A percentile compares a stretch with the other conserved stretches of the same genome.
phyloP scores from a whole-genome alignment of 1,140 invertebrate species.

The Leptonema lineaticorne region DNA sequence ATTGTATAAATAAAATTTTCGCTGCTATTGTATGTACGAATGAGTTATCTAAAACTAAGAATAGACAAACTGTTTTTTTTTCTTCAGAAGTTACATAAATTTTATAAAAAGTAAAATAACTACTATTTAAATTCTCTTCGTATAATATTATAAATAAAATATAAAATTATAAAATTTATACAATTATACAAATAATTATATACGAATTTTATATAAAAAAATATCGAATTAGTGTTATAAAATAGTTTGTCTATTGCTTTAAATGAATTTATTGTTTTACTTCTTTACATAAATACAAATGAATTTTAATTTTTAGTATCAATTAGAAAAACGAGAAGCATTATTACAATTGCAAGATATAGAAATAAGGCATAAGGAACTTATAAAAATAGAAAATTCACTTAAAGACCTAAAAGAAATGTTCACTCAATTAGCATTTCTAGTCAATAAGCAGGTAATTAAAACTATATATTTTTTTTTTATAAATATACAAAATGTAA shows the following conservation, averaged over 20 bases:
- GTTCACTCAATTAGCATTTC: conserved; percentile 77
- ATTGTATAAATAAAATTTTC: too few relatives aligned
- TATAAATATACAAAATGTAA: background rate
- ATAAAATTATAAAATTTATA: too few relatives aligned
- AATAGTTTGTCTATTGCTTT: too few relatives aligned
- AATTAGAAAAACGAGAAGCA: conserved; percentile 78
- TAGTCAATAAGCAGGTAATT: conserved; percentile 70
- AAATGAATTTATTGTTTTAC: background rate
- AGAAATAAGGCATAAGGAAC: conserved; percentile 78
- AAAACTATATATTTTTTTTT: conserved; percentile 31
- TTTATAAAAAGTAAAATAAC: background rate
- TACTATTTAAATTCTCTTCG: background rate
- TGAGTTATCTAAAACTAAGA: too few relatives aligned
- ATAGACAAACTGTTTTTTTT: too few relatives aligned
- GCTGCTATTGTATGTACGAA: too few relatives aligned
- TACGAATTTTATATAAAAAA: too few relatives aligned
- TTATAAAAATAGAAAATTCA: conserved; percentile 80
- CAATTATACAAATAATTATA: too few relatives aligned
- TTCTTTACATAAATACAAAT: background rate
- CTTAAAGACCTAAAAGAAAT: conserved; percentile 80
- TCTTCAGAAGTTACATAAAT: too few relatives aligned
- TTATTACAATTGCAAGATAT: conserved; percentile 78
- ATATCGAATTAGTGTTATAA: too few relatives aligned
- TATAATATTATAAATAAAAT: background rate
- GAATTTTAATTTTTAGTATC: conserved; percentile 62